These are phyloP conservation scores for Syngnathus rostellatus DNA, from an alignment of 2,797 vertebrate genomes.

Conservation along the genomic window DNA sequence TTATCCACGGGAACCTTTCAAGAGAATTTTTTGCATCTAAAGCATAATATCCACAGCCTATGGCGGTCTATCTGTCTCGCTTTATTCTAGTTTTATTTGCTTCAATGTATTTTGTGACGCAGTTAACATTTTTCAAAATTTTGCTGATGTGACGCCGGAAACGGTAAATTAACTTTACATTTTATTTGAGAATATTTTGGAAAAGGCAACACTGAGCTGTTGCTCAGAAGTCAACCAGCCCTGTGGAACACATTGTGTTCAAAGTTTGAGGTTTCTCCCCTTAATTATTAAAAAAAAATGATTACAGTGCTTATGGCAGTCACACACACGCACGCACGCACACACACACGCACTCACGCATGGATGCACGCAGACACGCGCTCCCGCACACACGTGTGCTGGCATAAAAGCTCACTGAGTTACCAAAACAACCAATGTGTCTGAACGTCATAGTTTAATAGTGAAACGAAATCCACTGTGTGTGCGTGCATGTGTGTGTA, in stretches of 20 bases:
- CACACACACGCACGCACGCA: not conserved
- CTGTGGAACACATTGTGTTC: not conserved
- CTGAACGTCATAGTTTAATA: conserved; percentile 38
- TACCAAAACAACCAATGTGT: conserved; percentile 37
- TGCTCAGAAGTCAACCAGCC: not conserved
- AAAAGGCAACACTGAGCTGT: not conserved
- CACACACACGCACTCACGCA: not conserved
- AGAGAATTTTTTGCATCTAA: not conserved
- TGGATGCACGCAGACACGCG: not conserved
- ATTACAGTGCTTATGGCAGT: no score
- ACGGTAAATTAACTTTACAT: not conserved
- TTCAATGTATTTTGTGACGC: no score
- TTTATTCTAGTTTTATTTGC: no score
- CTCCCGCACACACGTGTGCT: not conserved
- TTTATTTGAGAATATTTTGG: not conserved
- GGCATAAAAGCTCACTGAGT: conserved; percentile 6
- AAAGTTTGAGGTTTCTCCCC: not conserved
- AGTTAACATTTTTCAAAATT: not conserved
- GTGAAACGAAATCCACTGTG: not conserved
- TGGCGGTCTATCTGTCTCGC: no score
- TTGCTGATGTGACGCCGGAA: not conserved
- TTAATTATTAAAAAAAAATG: not conserved
- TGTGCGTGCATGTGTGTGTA: not conserved
- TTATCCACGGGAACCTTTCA: not conserved
- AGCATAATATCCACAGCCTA: not conserved